Evolutionary conservation across 2,797 vertebrate genomes (phyloP).

Genomic region (Hydrophis major): DNA sequence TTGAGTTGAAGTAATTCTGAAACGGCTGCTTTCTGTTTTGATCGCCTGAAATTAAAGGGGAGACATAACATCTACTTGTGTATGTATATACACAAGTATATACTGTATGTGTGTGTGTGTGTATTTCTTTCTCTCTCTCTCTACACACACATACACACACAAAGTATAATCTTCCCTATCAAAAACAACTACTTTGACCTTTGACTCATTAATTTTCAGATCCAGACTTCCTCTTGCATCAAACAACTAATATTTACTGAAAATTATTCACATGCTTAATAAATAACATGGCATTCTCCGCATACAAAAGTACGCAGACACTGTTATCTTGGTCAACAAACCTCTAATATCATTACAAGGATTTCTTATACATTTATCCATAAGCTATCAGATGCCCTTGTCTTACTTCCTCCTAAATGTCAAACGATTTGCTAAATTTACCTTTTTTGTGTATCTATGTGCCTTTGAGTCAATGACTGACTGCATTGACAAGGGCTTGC

Average conservation of each 20-base stretch:
- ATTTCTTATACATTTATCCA: not conserved
- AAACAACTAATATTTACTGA: not conserved
- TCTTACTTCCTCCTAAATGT: not conserved
- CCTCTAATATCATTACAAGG: not conserved
- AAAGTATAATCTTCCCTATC: not conserved
- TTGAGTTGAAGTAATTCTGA: no score
- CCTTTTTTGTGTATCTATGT: not conserved
- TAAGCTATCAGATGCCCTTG: not conserved
- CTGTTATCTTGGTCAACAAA: not conserved
- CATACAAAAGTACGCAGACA: not conserved
- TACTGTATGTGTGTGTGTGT: no score
- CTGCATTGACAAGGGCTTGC: not conserved
- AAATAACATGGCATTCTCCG: not conserved
- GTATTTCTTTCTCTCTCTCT: no score
- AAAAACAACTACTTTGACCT: not conserved
- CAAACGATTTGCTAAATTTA: not conserved
- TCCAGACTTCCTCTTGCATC: not conserved
- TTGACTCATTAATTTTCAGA: not conserved
- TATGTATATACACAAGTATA: no score
- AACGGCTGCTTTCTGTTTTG: no score
- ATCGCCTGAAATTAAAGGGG: no score
- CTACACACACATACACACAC: not conserved
- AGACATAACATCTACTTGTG: no score
- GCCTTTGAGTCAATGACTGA: not conserved
- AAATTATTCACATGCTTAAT: not conserved